Conservation (phyloP, 2,113 vertebrate species). For the Oceanites oceanicus region DNA sequence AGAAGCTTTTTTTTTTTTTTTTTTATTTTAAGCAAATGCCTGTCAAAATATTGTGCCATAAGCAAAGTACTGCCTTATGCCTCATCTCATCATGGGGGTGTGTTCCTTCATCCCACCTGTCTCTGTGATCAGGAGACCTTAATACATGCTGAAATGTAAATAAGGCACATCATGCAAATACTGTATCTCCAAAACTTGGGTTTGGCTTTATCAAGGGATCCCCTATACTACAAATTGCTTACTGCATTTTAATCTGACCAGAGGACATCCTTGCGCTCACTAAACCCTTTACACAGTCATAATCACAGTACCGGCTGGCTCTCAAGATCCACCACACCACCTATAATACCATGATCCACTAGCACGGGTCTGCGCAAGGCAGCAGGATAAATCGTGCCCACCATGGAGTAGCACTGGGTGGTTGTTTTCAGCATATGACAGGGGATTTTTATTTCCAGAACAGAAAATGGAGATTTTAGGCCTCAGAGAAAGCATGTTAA, state of each 20-base stretch:
- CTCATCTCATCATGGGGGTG: neutral
- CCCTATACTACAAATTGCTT: neutral
- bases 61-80: neutral
- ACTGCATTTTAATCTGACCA: neutral
- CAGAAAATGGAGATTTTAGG: neutral
- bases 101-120: neutral
- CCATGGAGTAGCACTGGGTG: neutral
- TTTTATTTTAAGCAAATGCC: neutral
- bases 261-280: neutral
- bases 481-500: neutral
- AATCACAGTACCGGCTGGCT: neutral
- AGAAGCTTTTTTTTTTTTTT: neutral
- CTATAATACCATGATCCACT: neutral
- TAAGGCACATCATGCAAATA: neutral
- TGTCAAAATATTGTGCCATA: neutral
- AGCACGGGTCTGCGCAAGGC: neutral
- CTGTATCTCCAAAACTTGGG: neutral
- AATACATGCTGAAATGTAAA: neutral
- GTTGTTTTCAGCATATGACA: neutral
- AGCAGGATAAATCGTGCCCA: neutral
- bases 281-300: neutral
- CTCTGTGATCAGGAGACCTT: neutral
- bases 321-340: neutral
- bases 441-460: neutral
- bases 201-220: neutral